phyloP scores from a whole-genome alignment of 2,797 vertebrate species.

The Lutjanus campechanus region DNA sequence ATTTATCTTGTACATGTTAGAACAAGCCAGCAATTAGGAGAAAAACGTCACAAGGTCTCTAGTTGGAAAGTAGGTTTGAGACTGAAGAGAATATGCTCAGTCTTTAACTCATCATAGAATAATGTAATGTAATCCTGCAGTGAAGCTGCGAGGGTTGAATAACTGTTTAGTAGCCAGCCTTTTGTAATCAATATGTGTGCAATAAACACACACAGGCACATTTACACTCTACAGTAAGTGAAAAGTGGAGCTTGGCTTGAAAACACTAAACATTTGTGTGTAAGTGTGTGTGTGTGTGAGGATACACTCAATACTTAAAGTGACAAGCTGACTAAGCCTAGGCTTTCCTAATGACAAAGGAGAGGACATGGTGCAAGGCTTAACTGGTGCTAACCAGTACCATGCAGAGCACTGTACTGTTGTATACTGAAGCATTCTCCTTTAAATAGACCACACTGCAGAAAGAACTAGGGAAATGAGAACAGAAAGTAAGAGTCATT shows the following conservation, averaged over 20 bases:
- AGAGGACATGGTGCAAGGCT: conserved; percentile 12
- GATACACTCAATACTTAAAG: not conserved
- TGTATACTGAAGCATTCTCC: not conserved
- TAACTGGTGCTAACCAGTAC: conserved; percentile 21
- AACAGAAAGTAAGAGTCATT: not conserved
- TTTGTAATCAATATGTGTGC: not conserved
- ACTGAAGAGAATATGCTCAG: not conserved
- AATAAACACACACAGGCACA: conserved; percentile 11
- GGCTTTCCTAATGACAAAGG: conserved; percentile 39
- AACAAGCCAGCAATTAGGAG: conserved; percentile 19
- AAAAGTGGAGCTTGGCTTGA: conserved; percentile 3
- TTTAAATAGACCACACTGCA: not conserved
- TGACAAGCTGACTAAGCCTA: conserved; percentile 20
- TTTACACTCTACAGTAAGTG: not conserved
- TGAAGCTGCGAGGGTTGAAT: not conserved
- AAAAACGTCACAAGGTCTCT: not conserved
- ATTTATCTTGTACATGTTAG: not conserved
- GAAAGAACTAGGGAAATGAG: not conserved
- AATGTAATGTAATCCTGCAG: not conserved
- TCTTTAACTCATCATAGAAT: conserved; percentile 15
- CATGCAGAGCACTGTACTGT: not conserved
- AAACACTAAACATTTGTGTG: conserved; percentile 15
- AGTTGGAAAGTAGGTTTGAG: not conserved
- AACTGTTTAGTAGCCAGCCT: no score
- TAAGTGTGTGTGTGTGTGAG: not conserved